A percentile compares a stretch with the other conserved stretches of the same genome.
phyloP scores from a whole-genome alignment of 2,797 vertebrate genomes.

The Caiman crocodilus region DNA sequence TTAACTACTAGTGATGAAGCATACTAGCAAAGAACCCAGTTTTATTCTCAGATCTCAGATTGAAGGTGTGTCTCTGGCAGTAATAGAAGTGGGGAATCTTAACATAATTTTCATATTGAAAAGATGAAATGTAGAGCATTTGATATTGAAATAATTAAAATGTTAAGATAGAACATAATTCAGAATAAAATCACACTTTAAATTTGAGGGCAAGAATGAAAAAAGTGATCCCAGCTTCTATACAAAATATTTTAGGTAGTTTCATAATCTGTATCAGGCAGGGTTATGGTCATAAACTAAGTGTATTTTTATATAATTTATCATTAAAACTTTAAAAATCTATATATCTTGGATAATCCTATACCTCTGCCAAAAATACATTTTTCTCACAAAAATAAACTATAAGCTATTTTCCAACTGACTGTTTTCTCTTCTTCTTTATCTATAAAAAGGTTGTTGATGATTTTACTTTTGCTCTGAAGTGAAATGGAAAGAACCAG shows the following conservation, averaged over 20 bases:
- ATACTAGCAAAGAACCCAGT: background rate
- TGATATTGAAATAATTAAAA: background rate
- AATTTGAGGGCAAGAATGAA: background rate
- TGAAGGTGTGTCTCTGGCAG: background rate
- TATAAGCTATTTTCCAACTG: background rate
- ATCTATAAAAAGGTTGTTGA: background rate
- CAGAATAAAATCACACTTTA: background rate
- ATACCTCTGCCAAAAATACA: background rate
- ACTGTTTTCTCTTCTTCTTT: background rate
- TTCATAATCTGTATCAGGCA: background rate
- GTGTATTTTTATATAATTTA: background rate
- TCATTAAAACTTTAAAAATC: background rate
- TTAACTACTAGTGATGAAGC: rapidly evolving
- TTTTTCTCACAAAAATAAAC: background rate
- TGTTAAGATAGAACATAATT: background rate
- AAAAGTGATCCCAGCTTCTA: background rate
- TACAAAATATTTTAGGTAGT: background rate
- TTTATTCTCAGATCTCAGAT: background rate
- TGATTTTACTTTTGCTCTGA: background rate
- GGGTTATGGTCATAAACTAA: background rate
- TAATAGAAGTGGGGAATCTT: background rate
- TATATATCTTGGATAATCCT: background rate
- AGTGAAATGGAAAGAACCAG: background rate
- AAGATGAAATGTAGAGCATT: background rate
- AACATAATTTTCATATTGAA: background rate